A percentile compares a stretch with the other conserved stretches of the same genome.
These are phyloP conservation scores for Trachymyrmex cornetzi DNA, from an alignment of 1,140 invertebrate genomes.

Conservation along the genomic window DNA sequence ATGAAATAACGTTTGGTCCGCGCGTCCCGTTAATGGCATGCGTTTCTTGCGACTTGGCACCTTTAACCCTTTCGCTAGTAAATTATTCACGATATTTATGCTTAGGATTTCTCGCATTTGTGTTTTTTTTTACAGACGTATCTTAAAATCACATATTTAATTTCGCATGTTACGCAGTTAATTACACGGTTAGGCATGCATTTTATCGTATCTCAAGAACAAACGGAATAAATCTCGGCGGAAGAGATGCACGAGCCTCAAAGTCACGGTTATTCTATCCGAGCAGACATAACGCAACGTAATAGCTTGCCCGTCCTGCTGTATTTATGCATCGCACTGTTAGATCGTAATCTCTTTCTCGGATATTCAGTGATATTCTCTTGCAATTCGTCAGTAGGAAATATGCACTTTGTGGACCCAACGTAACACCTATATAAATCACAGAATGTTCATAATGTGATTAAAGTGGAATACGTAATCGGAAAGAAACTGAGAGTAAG, in stretches of 20 bases:
- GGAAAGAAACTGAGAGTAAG: background rate
- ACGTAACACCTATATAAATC: background rate
- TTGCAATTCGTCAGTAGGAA: background rate
- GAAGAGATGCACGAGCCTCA: background rate
- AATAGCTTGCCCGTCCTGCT: background rate
- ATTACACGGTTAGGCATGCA: constrained; percentile 1
- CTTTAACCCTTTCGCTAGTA: constrained; percentile 48
- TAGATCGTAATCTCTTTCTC: background rate
- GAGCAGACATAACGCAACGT: constrained; percentile 6
- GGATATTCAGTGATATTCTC: background rate
- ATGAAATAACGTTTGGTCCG: constrained; percentile 24
- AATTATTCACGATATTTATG: constrained; percentile 49
- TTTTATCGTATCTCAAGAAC: constrained; percentile 10
- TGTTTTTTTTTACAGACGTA: constrained; percentile 5
- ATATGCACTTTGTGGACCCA: background rate
- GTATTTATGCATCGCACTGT: background rate
- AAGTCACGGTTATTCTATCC: constrained; percentile 38
- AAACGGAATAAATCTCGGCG: constrained; percentile 36
- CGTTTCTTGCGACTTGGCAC: constrained; percentile 12
- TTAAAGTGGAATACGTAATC: background rate
- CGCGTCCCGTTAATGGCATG: constrained; percentile 42
- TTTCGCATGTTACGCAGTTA: constrained; percentile 46
- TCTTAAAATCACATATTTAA: constrained; percentile 54
- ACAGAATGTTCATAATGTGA: background rate
- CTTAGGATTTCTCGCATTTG: constrained; percentile 5